phyloP scores from a whole-genome alignment of 2,888 invertebrate species.

The Perizoma flavofasciatum region DNA sequence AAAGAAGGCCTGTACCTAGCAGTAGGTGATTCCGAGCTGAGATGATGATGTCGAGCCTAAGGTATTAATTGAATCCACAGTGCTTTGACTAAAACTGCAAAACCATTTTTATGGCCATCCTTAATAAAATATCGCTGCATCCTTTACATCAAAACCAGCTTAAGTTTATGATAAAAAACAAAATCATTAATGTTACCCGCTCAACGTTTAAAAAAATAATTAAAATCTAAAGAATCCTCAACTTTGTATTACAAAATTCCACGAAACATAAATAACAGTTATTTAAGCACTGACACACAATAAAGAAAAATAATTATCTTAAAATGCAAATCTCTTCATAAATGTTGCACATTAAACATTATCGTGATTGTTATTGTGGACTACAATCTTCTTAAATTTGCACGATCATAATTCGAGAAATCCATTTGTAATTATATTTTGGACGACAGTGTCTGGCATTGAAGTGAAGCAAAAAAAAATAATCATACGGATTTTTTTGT shows the following conservation, averaged over 20 bases:
- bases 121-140: conserved; percentile 14
- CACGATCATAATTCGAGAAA: conserved; percentile 63
- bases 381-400: conserved; percentile 65
- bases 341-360: conserved; percentile 61
- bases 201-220: conserved; percentile 19
- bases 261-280: conserved; percentile 53
- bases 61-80: conserved; percentile 12
- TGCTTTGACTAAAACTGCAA: no score
- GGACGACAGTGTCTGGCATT: conserved; percentile 45
- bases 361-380: conserved; percentile 66
- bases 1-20: no score
- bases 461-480: no score
- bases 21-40: not conserved
- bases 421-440: conserved; percentile 65
- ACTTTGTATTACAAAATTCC: conserved; percentile 42
- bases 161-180: conserved; percentile 8
- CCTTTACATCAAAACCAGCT: conserved; percentile 4
- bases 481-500: no score
- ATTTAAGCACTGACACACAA: conserved; percentile 55
- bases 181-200: conserved; percentile 6
- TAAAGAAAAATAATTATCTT: conserved; percentile 55
- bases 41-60: not conserved
- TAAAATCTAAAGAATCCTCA: conserved; percentile 33
- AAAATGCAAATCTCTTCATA: conserved; percentile 62
- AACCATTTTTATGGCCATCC: no score